Evolutionary conservation across 2,888 invertebrate genomes (phyloP), one percentile per base, ranked within the genome.

Genomic region (Bellardia bayeri): DNA sequence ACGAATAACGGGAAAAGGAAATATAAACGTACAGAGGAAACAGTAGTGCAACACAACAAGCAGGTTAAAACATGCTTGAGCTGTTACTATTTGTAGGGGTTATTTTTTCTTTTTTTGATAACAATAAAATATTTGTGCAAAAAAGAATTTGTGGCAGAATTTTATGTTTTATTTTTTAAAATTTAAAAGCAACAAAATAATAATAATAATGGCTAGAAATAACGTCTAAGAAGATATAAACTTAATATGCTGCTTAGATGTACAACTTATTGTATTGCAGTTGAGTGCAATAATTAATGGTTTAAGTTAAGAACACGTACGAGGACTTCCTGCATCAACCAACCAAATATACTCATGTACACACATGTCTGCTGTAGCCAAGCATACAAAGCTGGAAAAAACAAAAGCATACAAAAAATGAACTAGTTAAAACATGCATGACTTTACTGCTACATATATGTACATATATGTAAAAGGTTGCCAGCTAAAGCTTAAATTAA

Each of bases 241-340:
- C 66, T 66, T 86, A 78, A 82, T 72, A 74, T 82, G 72, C 82
- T 82, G 72, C 61, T 82, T 82, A 58, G 71, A 82, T 76, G 66
- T 68, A 79, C 54, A 86, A 74, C 72, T 79, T 78, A 82, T 82
- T 82, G 82, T 72, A 78, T 68, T 78, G 76, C 58, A 82, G 71
- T 69, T 86, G 78, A 78, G 74, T 74, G 74, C 72, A 82, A 86
- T 86, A 86, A 86, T 86, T 86, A 86, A 86, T 86, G 79, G 82
- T 86, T 79, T 74, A 69, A 86, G 78, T 86, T 74, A 75, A 78
- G 4, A 69, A 68, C 86, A 86, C 82, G 86, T 86, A 82, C 78
- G 23, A 78, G 68, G 54, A 86, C 79, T 82, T 86, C 79, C 86
- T 74, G 49, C 71, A 69, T 61, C 72, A 66, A 14, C 7, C 56